phyloP scores from a whole-genome alignment of 2,113 vertebrate species.

The Halichoeres trimaculatus region DNA sequence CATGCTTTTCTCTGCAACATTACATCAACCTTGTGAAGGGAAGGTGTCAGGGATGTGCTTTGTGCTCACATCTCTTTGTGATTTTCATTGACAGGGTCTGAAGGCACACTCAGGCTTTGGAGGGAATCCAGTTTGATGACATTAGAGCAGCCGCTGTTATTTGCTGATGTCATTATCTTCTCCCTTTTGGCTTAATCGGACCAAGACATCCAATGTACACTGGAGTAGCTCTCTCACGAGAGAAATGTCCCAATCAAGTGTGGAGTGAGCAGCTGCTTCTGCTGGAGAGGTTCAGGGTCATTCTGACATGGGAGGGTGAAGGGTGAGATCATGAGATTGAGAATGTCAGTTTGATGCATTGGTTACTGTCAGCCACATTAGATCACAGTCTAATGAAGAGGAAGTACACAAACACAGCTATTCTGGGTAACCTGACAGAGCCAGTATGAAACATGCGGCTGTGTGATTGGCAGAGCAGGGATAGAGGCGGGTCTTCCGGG shows the following conservation, averaged over 20 bases:
- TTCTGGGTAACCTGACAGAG: too few species aligned
- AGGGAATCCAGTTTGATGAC: slow-evolving; percentile 43
- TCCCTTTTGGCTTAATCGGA: slow-evolving; percentile 44
- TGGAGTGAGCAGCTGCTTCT: slow-evolving; percentile 35
- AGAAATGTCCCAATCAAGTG: slow-evolving; percentile 38
- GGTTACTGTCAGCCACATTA: neutral
- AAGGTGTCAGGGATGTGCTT: slow-evolving; percentile 7
- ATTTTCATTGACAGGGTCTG: slow-evolving; percentile 38
- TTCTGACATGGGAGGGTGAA: slow-evolving; percentile 33
- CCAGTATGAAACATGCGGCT: too few species aligned
- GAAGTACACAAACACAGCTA: neutral
- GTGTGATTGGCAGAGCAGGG: too few species aligned
- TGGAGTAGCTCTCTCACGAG: slow-evolving; percentile 17
- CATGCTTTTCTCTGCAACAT: slow-evolving; percentile 11
- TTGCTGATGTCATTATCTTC: slow-evolving; percentile 31
- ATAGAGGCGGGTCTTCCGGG: too few species aligned
- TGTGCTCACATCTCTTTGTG: slow-evolving; percentile 31
- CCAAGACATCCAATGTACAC: neutral
- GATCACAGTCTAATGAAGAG: neutral
- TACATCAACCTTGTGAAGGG: slow-evolving; percentile 7
- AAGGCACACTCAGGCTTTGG: slow-evolving; percentile 25
- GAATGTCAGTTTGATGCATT: slow-evolving; percentile 20
- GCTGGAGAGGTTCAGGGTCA: slow-evolving; percentile 26
- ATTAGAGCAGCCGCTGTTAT: slow-evolving; percentile 34
- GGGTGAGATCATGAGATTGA: slow-evolving; percentile 26